Conservation (phyloP, 2,888 invertebrate species). For the Oithona nana region DNA sequence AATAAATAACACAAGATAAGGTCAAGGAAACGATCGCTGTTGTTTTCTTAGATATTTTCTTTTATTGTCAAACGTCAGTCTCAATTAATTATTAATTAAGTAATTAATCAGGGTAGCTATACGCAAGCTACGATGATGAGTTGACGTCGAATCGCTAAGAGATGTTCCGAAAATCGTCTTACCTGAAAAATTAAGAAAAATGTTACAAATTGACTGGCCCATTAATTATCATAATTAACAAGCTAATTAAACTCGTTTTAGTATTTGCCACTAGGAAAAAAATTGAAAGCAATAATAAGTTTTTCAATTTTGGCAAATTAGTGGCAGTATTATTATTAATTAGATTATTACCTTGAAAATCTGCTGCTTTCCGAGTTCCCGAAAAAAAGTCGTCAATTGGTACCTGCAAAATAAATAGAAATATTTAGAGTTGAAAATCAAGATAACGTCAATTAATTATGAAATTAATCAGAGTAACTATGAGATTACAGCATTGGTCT, state of each 20-base stretch:
- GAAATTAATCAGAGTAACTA: not conserved
- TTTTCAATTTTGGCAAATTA: not conserved
- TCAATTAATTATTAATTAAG: too few relatives aligned
- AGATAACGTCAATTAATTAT: not conserved
- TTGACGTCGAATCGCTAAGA: too few relatives aligned
- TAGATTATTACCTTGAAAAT: not conserved
- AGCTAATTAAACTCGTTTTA: constrained; percentile 3
- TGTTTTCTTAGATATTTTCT: too few relatives aligned
- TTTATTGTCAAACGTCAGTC: too few relatives aligned
- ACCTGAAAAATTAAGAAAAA: not conserved
- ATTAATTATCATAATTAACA: not conserved
- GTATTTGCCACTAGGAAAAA: not conserved
- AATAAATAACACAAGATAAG: too few relatives aligned
- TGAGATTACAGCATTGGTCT: not conserved
- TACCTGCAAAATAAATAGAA: not conserved
- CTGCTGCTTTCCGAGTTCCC: not conserved
- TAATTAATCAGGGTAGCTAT: too few relatives aligned
- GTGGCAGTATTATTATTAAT: not conserved
- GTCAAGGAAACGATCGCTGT: too few relatives aligned
- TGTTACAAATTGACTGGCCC: not conserved
- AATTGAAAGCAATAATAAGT: not conserved
- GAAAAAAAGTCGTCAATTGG: not conserved
- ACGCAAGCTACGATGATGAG: too few relatives aligned
- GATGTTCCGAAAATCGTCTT: too few relatives aligned
- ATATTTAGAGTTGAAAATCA: not conserved